Evolutionary conservation across 2,113 vertebrate genomes (phyloP).

Genomic region (Garra rufa): DNA sequence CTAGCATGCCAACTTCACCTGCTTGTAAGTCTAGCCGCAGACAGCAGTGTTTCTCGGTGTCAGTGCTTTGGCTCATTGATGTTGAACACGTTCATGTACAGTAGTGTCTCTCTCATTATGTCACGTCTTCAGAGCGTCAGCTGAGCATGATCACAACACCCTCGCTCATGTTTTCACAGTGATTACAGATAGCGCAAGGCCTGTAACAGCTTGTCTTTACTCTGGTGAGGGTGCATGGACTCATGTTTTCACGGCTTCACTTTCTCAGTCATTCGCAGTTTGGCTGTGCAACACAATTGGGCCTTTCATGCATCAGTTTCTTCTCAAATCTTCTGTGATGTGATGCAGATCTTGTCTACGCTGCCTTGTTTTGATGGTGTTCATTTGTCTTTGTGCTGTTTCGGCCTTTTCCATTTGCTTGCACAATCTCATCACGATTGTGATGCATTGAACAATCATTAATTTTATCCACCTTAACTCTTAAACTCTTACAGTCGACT

Average conservation of each 20-base stretch:
- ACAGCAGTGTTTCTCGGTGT: neutral
- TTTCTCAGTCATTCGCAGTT: neutral
- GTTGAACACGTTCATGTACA: neutral
- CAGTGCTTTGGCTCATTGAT: neutral
- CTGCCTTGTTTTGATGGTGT: neutral
- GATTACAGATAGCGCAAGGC: constrained; percentile 40
- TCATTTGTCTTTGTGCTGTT: neutral
- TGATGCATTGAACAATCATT: no score
- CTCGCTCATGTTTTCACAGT: constrained; percentile 4
- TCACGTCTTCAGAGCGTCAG: constrained; percentile 14
- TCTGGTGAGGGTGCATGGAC: neutral
- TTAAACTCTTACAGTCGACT: no score
- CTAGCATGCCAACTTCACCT: neutral
- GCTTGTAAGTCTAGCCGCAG: neutral
- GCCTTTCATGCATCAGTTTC: neutral
- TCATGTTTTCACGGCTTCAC: neutral
- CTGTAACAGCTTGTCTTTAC: constrained; percentile 53
- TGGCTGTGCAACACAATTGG: neutral
- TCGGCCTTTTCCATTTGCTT: no score
- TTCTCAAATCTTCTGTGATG: neutral
- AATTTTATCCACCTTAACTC: no score
- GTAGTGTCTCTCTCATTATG: neutral
- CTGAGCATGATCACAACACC: constrained; percentile 34
- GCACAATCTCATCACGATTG: no score
- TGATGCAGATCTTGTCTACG: neutral